phyloP scores from a whole-genome alignment of 2,888 invertebrate genomes.

The Napeogenes inachia region DNA sequence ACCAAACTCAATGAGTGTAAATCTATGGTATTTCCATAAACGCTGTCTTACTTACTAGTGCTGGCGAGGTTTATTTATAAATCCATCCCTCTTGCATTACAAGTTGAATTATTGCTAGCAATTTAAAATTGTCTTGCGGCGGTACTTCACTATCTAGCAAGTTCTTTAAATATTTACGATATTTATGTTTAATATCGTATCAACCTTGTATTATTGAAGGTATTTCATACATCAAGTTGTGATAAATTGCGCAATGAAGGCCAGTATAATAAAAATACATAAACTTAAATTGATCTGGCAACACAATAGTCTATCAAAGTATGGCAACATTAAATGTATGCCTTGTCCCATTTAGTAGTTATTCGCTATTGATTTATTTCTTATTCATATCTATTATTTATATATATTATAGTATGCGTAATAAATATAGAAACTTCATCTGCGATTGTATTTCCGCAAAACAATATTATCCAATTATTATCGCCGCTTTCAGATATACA shows the following conservation, averaged over 20 bases:
- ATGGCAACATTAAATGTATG: conserved; percentile 17
- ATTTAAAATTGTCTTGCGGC: conserved; percentile 50
- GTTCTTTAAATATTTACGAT: conserved; percentile 30
- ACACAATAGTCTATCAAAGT: conserved; percentile 43
- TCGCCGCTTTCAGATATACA: too few species aligned
- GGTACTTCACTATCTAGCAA: conserved; percentile 30
- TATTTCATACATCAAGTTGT: background rate
- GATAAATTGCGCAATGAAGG: conserved; percentile 26
- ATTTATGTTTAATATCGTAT: conserved; percentile 27
- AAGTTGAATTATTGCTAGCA: conserved; percentile 44
- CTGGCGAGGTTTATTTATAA: conserved; percentile 43
- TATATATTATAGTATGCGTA: background rate
- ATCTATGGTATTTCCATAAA: conserved; percentile 47
- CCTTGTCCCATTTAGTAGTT: conserved; percentile 29
- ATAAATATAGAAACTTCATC: background rate
- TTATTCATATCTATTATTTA: conserved; percentile 2
- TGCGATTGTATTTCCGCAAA: background rate
- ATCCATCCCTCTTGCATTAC: conserved; percentile 44
- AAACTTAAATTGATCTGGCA: conserved; percentile 33
- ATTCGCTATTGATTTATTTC: conserved; percentile 23
- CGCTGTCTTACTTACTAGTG: conserved; percentile 41
- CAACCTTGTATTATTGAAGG: conserved; percentile 6
- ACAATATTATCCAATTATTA: too few species aligned
- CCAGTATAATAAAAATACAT: conserved; percentile 33
- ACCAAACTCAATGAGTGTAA: conserved; percentile 46